Percentiles rank a stretch among this genome's conserved stretches.
Evolutionary conservation across 2,113 vertebrate species (phyloP).

Genomic region (Seriola rivoliana): DNA sequence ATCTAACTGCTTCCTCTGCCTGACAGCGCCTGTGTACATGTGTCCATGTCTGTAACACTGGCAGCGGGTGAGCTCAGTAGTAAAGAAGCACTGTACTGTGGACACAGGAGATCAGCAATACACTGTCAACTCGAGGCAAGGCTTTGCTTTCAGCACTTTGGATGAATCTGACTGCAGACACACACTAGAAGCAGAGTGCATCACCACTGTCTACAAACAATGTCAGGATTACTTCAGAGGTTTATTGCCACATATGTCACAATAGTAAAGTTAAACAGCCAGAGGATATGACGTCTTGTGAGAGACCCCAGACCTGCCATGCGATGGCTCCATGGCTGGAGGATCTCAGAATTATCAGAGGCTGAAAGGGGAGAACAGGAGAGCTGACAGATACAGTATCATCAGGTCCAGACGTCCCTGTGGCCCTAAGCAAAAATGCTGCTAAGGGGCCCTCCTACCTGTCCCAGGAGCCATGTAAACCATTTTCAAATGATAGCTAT

Average conservation of each 20-base stretch:
- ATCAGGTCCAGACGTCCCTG: too few relatives aligned
- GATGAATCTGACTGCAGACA: slow-evolving; percentile 23
- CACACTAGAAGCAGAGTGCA: slow-evolving; percentile 8
- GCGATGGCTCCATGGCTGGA: not conserved
- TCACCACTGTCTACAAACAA: slow-evolving; percentile 14
- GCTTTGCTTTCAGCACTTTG: slow-evolving; percentile 12
- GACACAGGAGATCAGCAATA: slow-evolving; percentile 14
- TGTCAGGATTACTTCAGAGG: not conserved
- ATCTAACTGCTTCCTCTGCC: slow-evolving; percentile 11
- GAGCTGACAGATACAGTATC: not conserved
- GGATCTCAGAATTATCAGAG: not conserved
- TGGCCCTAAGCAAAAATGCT: too few relatives aligned
- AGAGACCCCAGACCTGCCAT: not conserved
- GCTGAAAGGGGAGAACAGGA: not conserved
- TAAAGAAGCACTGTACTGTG: not conserved
- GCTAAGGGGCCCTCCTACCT: too few relatives aligned
- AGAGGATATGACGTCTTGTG: not conserved
- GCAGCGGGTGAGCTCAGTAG: slow-evolving; percentile 12
- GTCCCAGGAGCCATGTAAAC: too few relatives aligned
- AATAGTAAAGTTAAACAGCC: not conserved
- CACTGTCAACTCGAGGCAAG: slow-evolving; percentile 24
- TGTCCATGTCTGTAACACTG: slow-evolving; percentile 29
- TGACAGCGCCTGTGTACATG: slow-evolving; percentile 7
- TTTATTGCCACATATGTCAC: slow-evolving; percentile 3
- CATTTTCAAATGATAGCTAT: too few relatives aligned